phyloP scores from a whole-genome alignment of 2,797 vertebrate genomes.

The Sarcoramphus papa region DNA sequence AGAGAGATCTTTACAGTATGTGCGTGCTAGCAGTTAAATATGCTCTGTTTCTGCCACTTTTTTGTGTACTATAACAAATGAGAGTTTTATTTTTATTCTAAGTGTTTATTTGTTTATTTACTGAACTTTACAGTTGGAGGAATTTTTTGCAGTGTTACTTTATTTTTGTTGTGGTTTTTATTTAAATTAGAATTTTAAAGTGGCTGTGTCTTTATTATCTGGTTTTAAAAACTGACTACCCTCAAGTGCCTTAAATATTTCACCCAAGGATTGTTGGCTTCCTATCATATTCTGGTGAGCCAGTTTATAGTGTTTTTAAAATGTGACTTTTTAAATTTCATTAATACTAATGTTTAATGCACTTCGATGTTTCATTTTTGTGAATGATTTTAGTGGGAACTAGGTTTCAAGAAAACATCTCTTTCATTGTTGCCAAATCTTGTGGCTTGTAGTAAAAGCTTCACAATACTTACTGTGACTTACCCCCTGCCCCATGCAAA shows the following conservation, averaged over 20 bases:
- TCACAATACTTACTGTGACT: not conserved
- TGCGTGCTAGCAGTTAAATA: not conserved
- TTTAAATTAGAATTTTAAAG: constrained; percentile 42
- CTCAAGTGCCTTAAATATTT: constrained; percentile 61
- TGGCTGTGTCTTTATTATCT: constrained; percentile 1
- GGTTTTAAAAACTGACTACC: constrained; percentile 16
- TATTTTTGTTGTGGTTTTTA: constrained; percentile 29
- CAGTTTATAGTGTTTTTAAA: not conserved
- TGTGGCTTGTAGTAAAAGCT: not conserved
- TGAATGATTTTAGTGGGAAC: not conserved
- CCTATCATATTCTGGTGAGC: not conserved
- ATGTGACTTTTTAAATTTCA: constrained; percentile 33
- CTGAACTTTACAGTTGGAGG: constrained; percentile 4
- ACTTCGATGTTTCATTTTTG: constrained; percentile 42
- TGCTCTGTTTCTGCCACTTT: not conserved
- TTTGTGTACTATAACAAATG: not conserved
- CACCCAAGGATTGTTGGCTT: constrained; percentile 13
- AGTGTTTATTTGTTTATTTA: constrained; percentile 21
- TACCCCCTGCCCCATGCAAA: not conserved
- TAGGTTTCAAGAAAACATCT: not conserved
- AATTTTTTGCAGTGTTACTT: constrained; percentile 44
- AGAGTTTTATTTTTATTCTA: constrained; percentile 36
- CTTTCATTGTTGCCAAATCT: constrained; percentile 6
- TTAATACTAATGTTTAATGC: not conserved
- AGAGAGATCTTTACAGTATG: not conserved